Base-by-base conservation (phyloP, 2,888 invertebrate species). In the Nomada ruficornis region DNA sequence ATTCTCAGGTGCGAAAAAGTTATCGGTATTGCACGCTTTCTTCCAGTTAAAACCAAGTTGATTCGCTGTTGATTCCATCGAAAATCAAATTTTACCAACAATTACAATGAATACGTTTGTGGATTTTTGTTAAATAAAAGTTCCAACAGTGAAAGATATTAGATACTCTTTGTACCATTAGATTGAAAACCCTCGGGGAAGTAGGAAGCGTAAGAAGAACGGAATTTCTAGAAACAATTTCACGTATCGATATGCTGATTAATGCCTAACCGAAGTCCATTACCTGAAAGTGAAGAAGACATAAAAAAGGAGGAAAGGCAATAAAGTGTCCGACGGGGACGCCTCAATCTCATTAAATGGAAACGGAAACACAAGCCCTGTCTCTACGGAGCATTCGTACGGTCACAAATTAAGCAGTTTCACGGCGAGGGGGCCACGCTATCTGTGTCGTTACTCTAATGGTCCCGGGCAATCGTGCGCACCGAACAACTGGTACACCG, bases 361-460 rank as follows among this genome's bases (percentile, higher is more conserved):
- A 62, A 67, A 67, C 23, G 36, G n/a, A 55, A 52, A 42, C 52
- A 29, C 11, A 62, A 50, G 54, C 9, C 62, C 10, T 2, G 47
- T 9, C 44, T 50, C 18, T 29, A 20, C 1, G n/a, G 44, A 29
- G 20, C 52, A 59, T 64, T 63, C 29, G 23, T 44, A 18, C 29
- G 59, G 23, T 52, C n/a, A 26, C 63, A 78, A 79, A 78, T 60
- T 54, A 60, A 79, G 59, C 36, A 79, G 55, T 70, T 36, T 44
- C n/a, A 60, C 10, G 47, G 7, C 13, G 13, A n/a, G n/a, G 18
- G 64, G 26, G 18, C 7, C 59, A 23, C 4, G 23, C 70, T 79
- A 79, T 65, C 70, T 59, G 18, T 11, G 44, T 69, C 59, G 59
- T 42, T 15, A 52, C 29, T 47, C 11, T n/a, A 23, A 29, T 20